phyloP scores from a whole-genome alignment of 2,888 invertebrate genomes.

The Agrenia bidenticulata region DNA sequence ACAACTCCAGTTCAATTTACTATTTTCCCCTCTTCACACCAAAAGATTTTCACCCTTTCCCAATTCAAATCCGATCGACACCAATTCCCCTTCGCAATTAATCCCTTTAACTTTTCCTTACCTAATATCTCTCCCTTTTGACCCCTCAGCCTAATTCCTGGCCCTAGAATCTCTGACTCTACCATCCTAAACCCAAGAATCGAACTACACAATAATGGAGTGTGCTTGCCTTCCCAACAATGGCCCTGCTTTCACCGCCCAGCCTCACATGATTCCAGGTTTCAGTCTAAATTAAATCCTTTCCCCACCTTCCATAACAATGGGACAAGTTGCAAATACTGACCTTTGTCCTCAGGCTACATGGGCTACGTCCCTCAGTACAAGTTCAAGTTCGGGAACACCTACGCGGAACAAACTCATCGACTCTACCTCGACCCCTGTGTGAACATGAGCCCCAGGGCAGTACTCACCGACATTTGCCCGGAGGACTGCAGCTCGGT shows the following conservation, averaged over 20 bases:
- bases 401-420: constrained; percentile 47
- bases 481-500: constrained; percentile 41
- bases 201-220: constrained; percentile 28
- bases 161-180: too few relatives aligned
- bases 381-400: constrained; percentile 48
- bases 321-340: too few relatives aligned
- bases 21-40: too few relatives aligned
- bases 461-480: constrained; percentile 48
- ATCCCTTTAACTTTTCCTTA: too few relatives aligned
- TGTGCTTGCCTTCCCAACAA: constrained; percentile 47
- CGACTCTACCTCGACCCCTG: constrained; percentile 47
- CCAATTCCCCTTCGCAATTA: too few relatives aligned
- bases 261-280: constrained; percentile 47
- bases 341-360: constrained; percentile 29
- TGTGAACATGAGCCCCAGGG: constrained; percentile 46
- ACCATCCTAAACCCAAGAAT: too few relatives aligned
- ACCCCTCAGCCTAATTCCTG: too few relatives aligned
- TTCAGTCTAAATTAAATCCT: background rate
- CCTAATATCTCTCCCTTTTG: too few relatives aligned
- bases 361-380: constrained; percentile 46
- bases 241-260: constrained; percentile 44
- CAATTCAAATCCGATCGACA: too few relatives aligned
- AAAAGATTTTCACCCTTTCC: too few relatives aligned
- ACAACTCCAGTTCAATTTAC: too few relatives aligned
- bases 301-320: background rate